Evolutionary conservation across 53 echinoderm and acorn worm species (phyloP).

Genomic region (Antedon mediterranea): DNA sequence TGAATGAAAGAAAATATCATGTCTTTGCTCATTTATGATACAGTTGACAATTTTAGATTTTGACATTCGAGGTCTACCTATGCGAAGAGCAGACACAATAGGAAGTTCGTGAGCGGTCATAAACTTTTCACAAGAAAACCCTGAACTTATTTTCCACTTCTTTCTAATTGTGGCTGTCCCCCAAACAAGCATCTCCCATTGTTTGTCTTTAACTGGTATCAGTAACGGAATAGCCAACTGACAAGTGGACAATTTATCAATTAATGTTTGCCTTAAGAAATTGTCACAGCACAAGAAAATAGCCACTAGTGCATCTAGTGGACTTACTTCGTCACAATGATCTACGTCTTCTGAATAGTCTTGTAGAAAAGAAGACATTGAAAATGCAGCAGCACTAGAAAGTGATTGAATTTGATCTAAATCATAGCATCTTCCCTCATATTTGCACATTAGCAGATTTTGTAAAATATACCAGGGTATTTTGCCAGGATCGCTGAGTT

Average conservation of each 20-base stretch:
- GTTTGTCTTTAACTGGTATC: neutral
- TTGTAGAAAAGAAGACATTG: neutral
- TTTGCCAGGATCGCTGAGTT: neutral
- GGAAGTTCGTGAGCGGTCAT: neutral
- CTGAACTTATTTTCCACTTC: conserved; percentile 12
- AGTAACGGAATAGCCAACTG: conserved; percentile 12
- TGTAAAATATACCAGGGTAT: neutral
- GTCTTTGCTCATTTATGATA: neutral
- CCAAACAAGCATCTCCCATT: neutral
- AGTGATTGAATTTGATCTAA: neutral
- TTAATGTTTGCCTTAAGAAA: conserved; percentile 7
- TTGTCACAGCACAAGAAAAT: conserved; percentile 7
- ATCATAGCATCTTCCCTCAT: neutral
- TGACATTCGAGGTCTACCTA: neutral
- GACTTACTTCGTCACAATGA: neutral
- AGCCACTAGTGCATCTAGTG: neutral
- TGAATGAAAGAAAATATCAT: neutral
- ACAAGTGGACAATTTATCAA: conserved; percentile 15
- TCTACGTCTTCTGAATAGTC: neutral
- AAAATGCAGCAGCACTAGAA: neutral
- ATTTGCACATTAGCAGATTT: neutral
- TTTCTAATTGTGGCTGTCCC: conserved; percentile 8
- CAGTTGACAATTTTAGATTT: neutral
- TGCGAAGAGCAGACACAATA: neutral
- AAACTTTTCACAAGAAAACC: neutral